Conservation (phyloP, 2,888 invertebrate genomes). For the Pomacea canaliculata region DNA sequence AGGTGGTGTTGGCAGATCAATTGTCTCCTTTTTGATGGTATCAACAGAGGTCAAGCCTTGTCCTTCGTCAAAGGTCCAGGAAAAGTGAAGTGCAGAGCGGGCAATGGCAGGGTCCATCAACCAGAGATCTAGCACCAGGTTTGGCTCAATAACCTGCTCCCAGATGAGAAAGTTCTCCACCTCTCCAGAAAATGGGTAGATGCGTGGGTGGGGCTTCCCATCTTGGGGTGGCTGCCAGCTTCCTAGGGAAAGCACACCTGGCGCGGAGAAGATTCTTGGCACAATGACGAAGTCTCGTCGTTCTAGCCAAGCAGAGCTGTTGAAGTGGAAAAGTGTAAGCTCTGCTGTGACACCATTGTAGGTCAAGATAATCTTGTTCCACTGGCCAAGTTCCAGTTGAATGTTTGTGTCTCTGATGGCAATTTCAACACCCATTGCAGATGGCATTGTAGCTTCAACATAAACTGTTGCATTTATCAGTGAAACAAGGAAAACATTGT, state of each 20-base stretch:
- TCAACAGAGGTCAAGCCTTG: conserved; percentile 37
- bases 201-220: conserved; percentile 29
- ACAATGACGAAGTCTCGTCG: conserved; percentile 30
- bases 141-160: conserved; percentile 42
- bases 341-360: conserved; percentile 42
- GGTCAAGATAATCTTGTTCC: conserved; percentile 50
- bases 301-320: conserved; percentile 36
- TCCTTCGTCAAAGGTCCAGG: conserved; percentile 52
- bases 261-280: conserved; percentile 35
- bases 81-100: conserved; percentile 31
- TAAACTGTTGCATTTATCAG: conserved; percentile 32
- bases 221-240: conserved; percentile 48
- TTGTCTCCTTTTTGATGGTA: conserved; percentile 14
- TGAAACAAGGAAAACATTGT: conserved; percentile 35
- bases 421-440: background rate
- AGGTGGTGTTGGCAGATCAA: conserved; percentile 43
- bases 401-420: conserved; percentile 31
- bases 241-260: conserved; percentile 45
- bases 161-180: conserved; percentile 52
- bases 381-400: conserved; percentile 36
- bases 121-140: conserved; percentile 42
- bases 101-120: conserved; percentile 43
- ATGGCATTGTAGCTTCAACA: conserved; percentile 31
- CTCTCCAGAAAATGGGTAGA: conserved; percentile 37
- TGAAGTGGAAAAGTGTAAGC: conserved; percentile 40